These are phyloP conservation scores for Phaetusa simplex DNA, from an alignment of 2,113 vertebrate species.

Conservation along the genomic window DNA sequence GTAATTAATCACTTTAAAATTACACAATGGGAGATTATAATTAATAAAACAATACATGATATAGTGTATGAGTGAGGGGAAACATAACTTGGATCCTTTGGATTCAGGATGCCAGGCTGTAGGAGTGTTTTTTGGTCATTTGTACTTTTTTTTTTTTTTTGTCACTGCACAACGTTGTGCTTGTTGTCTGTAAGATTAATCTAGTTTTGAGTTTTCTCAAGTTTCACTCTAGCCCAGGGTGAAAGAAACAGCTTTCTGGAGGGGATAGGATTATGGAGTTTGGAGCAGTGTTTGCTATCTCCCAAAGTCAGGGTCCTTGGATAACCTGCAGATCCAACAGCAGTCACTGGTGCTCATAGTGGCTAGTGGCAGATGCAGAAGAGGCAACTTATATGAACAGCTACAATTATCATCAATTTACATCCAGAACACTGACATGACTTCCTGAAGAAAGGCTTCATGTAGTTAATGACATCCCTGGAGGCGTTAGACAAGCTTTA, in stretches of 20 bases:
- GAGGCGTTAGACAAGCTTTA: not conserved
- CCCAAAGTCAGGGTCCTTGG: not conserved
- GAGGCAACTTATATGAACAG: not conserved
- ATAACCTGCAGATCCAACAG: not conserved
- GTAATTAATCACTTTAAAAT: conserved; percentile 38
- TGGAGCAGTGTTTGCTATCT: not conserved
- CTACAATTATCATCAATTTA: not conserved
- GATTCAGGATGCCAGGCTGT: not conserved
- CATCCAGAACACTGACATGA: not conserved
- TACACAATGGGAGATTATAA: not conserved
- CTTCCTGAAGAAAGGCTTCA: not conserved
- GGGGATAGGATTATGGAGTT: not conserved
- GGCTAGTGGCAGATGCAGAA: not conserved
- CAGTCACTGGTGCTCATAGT: not conserved
- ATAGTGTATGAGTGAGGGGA: not conserved
- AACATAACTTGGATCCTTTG: not conserved
- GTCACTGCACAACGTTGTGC: not conserved
- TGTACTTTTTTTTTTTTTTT: not conserved
- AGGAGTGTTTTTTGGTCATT: not conserved
- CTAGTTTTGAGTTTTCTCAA: not conserved
- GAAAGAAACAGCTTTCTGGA: not conserved
- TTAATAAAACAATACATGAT: not conserved
- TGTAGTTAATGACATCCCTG: not conserved
- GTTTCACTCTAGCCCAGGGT: not conserved
- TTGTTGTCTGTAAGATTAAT: not conserved